These are phyloP conservation scores for Polietes domitor DNA, from an alignment of 2,888 invertebrate genomes.

Conservation along the genomic window DNA sequence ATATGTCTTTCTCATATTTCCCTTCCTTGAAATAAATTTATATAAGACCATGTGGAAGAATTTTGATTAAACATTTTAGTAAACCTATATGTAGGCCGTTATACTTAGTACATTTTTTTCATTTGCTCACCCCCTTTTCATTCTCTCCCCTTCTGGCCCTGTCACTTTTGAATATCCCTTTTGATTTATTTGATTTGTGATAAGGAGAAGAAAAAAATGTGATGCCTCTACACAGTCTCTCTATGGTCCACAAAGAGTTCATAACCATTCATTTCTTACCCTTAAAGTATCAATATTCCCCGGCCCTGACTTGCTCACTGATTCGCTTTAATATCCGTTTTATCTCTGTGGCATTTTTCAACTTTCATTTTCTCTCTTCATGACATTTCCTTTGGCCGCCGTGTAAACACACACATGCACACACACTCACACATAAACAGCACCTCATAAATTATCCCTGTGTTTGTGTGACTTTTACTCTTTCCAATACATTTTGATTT, in stretches of 20 bases:
- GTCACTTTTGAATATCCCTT: not conserved
- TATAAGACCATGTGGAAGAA: no score
- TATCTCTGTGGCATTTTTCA: slow-evolving; percentile 4
- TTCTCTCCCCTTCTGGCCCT: not conserved
- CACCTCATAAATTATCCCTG: slow-evolving; percentile 31
- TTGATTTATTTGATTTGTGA: not conserved
- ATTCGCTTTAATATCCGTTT: slow-evolving; percentile 22
- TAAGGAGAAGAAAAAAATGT: not conserved
- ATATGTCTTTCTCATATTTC: no score
- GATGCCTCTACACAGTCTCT: not conserved
- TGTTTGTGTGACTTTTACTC: not conserved
- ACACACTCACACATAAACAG: not conserved
- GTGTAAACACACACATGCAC: not conserved
- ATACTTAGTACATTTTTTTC: no score
- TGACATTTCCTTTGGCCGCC: slow-evolving; percentile 5
- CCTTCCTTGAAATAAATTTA: no score
- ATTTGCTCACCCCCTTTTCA: not conserved
- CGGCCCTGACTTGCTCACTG: no score
- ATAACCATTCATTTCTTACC: not conserved
- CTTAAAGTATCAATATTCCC: not conserved
- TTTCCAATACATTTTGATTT: slow-evolving; percentile 14
- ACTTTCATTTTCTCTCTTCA: slow-evolving; percentile 9
- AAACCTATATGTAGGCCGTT: no score
- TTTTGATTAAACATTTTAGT: no score
- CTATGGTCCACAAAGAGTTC: no score